Conservation (phyloP, 1,140 invertebrate species). For the Aporrectodea caliginosa region DNA sequence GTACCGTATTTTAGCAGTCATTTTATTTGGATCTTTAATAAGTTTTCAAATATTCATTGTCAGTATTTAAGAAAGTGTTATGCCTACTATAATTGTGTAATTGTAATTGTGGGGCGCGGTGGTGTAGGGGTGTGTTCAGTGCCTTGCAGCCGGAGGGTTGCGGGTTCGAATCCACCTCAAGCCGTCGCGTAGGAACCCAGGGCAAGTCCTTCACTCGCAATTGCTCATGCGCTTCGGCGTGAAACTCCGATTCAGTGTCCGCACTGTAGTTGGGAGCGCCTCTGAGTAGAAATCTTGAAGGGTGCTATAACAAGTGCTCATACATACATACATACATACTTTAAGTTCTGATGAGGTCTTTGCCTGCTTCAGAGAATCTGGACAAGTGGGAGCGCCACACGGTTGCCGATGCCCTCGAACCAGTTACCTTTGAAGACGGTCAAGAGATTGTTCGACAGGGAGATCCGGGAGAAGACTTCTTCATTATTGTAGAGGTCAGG, state of each 20-base stretch:
- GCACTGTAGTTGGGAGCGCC: no score
- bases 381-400: conserved; percentile 96
- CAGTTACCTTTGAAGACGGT: conserved; percentile 76
- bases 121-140: no score
- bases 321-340: not conserved
- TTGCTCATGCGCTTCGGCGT: no score
- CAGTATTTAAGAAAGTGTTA: not conserved
- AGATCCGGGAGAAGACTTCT: conserved; percentile 94
- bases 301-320: no score
- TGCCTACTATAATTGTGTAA: not conserved
- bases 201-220: no score
- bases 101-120: no score
- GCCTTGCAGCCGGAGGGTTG: no score
- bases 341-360: not conserved
- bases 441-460: conserved; percentile 93
- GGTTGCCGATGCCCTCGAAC: conserved; percentile 90
- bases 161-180: no score
- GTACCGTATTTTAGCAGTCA: not conserved
- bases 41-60: not conserved
- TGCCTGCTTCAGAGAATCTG: conserved; percentile 53
- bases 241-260: no score
- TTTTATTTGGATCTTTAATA: not conserved
- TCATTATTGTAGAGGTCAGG: conserved; percentile 83
- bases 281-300: no score
- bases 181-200: no score